Conservation (phyloP, 2,113 vertebrate species). For the Pleuronectes platessa region DNA sequence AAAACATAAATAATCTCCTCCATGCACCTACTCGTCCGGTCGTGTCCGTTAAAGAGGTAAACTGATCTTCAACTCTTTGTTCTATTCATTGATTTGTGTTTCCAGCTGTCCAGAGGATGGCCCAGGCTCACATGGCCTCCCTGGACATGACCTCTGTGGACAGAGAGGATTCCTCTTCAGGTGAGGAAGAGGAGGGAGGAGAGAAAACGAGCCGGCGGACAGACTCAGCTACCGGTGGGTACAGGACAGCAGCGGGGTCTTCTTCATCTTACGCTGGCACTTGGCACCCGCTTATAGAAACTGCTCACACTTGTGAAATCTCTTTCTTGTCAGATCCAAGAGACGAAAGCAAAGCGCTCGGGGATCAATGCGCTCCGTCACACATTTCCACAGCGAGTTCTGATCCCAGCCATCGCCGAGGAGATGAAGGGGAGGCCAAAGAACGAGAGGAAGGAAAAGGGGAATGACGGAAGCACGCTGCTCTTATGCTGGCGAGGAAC, state of each 20-base stretch:
- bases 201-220: slow-evolving; percentile 56
- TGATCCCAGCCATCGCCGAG: slow-evolving; percentile 6
- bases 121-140: slow-evolving; percentile 89
- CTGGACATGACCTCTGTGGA: slow-evolving; percentile 76
- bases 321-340: slow-evolving; percentile 40
- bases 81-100: not conserved
- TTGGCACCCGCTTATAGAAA: not conserved
- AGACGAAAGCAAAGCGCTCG: slow-evolving; percentile 29
- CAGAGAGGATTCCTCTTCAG: slow-evolving; percentile 68
- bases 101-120: slow-evolving; percentile 91
- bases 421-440: slow-evolving; percentile 34
- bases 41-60: no score
- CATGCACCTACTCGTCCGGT: no score
- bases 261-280: not conserved
- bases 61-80: not conserved
- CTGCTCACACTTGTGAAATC: not conserved
- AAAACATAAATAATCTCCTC: no score
- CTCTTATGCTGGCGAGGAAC: slow-evolving; percentile 2
- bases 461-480: slow-evolving; percentile 43
- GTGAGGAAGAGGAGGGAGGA: slow-evolving; percentile 71
- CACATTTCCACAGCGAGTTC: slow-evolving; percentile 25
- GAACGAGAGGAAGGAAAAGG: slow-evolving; percentile 40
- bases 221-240: slow-evolving; percentile 40
- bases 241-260: not conserved
- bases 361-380: slow-evolving; percentile 8